Evolutionary conservation across 2,888 invertebrate genomes (phyloP).

Genomic region (Drosophila borborema): DNA sequence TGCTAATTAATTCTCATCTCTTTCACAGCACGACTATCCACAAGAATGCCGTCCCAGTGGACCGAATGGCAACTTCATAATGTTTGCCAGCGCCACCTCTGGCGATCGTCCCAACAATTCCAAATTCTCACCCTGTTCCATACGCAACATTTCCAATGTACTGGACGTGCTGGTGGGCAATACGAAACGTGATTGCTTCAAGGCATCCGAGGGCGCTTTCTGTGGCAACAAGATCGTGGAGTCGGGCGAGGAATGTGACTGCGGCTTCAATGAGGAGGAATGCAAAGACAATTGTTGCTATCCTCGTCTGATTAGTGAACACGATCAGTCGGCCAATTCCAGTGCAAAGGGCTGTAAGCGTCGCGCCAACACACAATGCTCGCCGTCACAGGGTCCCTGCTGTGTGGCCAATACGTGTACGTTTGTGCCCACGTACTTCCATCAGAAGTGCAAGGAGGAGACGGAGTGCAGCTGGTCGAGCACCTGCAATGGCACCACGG

Average conservation of each 20-base stretch:
- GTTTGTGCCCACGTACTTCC: slow-evolving; percentile 89
- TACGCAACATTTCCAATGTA: slow-evolving; percentile 97
- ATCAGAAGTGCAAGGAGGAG: slow-evolving; percentile 92
- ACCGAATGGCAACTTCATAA: slow-evolving; percentile 97
- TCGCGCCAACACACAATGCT: slow-evolving; percentile 90
- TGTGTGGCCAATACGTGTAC: slow-evolving; percentile 92
- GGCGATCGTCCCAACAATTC: slow-evolving; percentile 99
- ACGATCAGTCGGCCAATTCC: slow-evolving; percentile 89
- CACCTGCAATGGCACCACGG: slow-evolving; percentile 93
- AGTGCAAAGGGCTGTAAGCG: slow-evolving; percentile 93
- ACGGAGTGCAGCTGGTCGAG: slow-evolving; percentile 96
- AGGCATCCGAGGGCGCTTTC: slow-evolving; percentile 96
- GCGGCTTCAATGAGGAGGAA: slow-evolving; percentile 96
- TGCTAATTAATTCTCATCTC: not conserved
- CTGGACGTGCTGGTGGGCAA: slow-evolving; percentile 96
- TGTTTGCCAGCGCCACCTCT: slow-evolving; percentile 99
- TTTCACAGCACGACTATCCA: slow-evolving; percentile 95
- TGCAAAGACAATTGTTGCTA: slow-evolving; percentile 98
- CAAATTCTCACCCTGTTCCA: slow-evolving; percentile 97
- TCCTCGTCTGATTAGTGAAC: slow-evolving; percentile 91
- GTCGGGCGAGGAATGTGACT: slow-evolving; percentile 98
- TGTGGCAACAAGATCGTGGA: slow-evolving; percentile 99
- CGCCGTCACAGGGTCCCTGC: slow-evolving; percentile 99
- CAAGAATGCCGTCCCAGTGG: slow-evolving; percentile 96
- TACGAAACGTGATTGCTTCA: slow-evolving; percentile 97